These are phyloP conservation scores for Clarias platycephalus DNA, from an alignment of 2,797 vertebrate genomes.

Conservation along the genomic window DNA sequence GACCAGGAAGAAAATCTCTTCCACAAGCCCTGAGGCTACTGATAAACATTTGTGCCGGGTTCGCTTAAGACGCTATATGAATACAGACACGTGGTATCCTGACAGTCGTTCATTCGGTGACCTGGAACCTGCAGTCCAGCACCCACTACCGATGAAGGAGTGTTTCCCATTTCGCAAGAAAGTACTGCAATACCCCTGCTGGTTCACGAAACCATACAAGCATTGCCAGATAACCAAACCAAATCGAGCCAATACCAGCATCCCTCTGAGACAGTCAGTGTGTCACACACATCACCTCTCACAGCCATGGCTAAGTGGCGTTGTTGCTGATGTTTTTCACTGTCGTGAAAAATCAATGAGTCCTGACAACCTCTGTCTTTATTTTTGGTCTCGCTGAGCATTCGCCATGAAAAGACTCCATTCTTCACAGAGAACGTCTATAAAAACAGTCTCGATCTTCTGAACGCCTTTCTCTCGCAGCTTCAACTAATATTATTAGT, in stretches of 20 bases:
- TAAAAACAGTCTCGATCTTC: constrained; percentile 44
- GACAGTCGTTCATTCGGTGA: constrained; percentile 16
- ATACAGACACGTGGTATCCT: constrained; percentile 31
- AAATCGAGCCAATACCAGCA: background rate
- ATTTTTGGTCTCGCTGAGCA: constrained; percentile 46
- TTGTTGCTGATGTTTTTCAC: constrained; percentile 57
- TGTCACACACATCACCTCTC: constrained; percentile 4
- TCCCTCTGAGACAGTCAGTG: constrained; percentile 18
- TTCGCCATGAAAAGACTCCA: constrained; percentile 54
- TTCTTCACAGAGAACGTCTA: constrained; percentile 46
- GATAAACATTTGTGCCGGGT: constrained; percentile 37
- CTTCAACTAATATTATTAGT: constrained; percentile 38
- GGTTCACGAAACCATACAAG: background rate
- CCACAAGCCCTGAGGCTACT: constrained; percentile 36
- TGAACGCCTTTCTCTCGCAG: constrained; percentile 18
- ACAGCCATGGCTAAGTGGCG: constrained; percentile 50
- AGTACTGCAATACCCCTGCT: background rate
- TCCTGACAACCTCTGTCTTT: constrained; percentile 57
- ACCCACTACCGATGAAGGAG: background rate
- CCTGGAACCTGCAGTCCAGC: constrained; percentile 9
- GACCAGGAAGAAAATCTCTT: constrained; percentile 41
- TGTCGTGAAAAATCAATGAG: constrained; percentile 52
- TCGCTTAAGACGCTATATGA: constrained; percentile 5
- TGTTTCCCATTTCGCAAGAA: constrained; percentile 2
- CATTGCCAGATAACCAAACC: background rate